Percentiles rank a stretch among this genome's conserved stretches.
Conservation (phyloP, 2,888 invertebrate genomes). For the Clistopyga incitator region DNA sequence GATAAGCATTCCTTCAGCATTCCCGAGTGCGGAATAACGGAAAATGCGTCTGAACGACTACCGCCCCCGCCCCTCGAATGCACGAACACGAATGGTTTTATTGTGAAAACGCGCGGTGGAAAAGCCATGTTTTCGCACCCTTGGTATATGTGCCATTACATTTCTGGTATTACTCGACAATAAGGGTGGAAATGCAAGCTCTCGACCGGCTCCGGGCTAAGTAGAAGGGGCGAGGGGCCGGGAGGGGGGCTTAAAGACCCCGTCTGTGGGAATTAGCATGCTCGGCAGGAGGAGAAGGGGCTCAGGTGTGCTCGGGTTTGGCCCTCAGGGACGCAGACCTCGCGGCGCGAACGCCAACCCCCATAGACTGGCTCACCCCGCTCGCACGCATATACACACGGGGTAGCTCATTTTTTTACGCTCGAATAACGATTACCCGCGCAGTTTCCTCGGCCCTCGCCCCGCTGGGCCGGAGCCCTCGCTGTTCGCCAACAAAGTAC, state of each 20-base stretch:
- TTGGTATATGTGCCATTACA: constrained; percentile 47
- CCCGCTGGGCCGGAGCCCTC: constrained; percentile 38
- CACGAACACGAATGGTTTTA: constrained; percentile 11
- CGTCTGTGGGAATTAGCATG: constrained; percentile 78
- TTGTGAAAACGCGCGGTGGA: constrained; percentile 10
- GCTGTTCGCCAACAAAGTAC: constrained; percentile 52
- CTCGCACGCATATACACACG: constrained; percentile 51
- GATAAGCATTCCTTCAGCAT: neutral
- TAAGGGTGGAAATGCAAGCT: constrained; percentile 23
- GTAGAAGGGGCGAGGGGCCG: constrained; percentile 46
- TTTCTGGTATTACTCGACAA: constrained; percentile 52
- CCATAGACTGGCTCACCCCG: constrained; percentile 55
- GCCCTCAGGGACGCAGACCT: constrained; percentile 57
- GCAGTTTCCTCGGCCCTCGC: constrained; percentile 53
- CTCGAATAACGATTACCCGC: constrained; percentile 68
- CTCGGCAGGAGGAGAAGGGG: constrained; percentile 71
- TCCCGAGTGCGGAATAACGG: neutral
- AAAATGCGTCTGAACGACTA: constrained; percentile 10
- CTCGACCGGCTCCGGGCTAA: constrained; percentile 27
- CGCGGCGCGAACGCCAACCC: constrained; percentile 69
- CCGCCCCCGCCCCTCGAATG: neutral
- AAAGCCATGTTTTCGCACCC: constrained; percentile 40
- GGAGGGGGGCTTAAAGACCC: constrained; percentile 74
- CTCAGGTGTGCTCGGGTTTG: constrained; percentile 77
- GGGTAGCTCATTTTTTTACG: constrained; percentile 59